Conservation (phyloP, 2,888 invertebrate species). For the Drosophila bunnanda region DNA sequence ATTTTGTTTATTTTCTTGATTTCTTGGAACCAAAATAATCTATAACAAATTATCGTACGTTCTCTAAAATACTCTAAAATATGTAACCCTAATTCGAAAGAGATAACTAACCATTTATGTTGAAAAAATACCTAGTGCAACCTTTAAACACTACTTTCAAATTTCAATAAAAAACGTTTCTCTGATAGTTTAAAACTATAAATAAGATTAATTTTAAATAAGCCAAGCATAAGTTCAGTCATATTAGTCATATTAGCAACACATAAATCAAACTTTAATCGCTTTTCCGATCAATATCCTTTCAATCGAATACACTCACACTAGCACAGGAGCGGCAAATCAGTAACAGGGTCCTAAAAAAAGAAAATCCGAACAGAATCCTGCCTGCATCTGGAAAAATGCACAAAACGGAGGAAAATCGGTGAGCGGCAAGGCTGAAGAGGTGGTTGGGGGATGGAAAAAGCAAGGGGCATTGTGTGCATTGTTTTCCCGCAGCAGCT, state of each 20-base stretch:
- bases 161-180: too few relatives aligned
- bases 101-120: not conserved
- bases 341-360: conserved; percentile 26
- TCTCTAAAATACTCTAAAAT: not conserved
- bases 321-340: conserved; percentile 8
- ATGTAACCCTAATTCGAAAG: accelerated
- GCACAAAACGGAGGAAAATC: conserved; percentile 43
- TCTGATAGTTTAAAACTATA: too few relatives aligned
- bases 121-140: not conserved
- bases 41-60: too few relatives aligned
- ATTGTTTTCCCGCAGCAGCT: conserved; percentile 71
- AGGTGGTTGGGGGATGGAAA: conserved; percentile 28
- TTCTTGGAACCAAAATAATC: too few relatives aligned
- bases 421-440: conserved; percentile 22
- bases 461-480: conserved; percentile 50
- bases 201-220: not conserved
- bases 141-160: too few relatives aligned
- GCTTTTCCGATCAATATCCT: conserved; percentile 33
- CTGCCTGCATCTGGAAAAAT: conserved; percentile 57
- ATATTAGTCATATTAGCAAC: not conserved
- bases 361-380: not conserved
- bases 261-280: conserved; percentile 25
- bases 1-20: not conserved
- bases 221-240: not conserved
- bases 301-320: conserved; percentile 10